Base-by-base conservation (phyloP, 2,888 invertebrate species). In the Diloba caeruleocephala region DNA sequence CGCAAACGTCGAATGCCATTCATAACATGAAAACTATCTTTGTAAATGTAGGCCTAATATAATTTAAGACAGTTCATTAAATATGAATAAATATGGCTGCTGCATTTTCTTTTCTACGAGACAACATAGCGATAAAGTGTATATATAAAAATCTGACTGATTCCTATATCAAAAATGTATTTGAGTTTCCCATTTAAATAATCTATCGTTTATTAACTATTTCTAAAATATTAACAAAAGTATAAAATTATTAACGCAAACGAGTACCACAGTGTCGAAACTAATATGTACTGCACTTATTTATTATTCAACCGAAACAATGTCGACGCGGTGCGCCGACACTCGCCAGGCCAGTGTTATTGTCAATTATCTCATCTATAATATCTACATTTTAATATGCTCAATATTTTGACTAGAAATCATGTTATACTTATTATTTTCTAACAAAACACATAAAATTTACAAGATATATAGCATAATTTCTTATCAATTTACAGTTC, bases 351-450 rank as follows among this genome's bases (percentile, higher is more conserved):
- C 91, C 91, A 73, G 87, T 87, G 85, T 93, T 94, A 93, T 93
- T 94, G 94, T 94, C 94, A 93, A 90, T 89, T 92, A 91, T 89
- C 84, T 87, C 87, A 79, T 86, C 83, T 88, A 87, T 88, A 84
- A 85, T 88, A 90, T 88, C 89, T 92, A 92, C 90, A 87, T 83
- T 88, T 89, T 87, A 89, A 90, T 92, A 91, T 90, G 92, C 87
- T 93, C 90, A 90, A 92, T 92, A 91, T 89, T 92, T 92, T 94
- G 94, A 94, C 94, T 94, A 94, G 94, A 94, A 93, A 92, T 90
- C 92, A 90, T 92, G 89, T 90, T 90, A 88, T 88, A 89, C 85
- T 88, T 86, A 88, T 89, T 90, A 90, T 81, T 87, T 84, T 89
- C 88, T 90, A 92, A 90, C 85, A 90, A 90, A 90, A 91, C 89